Evolutionary conservation across 2,888 invertebrate species (phyloP), one percentile per base, ranked within the genome.

Genomic region (Meiosimyza decipiens): DNA sequence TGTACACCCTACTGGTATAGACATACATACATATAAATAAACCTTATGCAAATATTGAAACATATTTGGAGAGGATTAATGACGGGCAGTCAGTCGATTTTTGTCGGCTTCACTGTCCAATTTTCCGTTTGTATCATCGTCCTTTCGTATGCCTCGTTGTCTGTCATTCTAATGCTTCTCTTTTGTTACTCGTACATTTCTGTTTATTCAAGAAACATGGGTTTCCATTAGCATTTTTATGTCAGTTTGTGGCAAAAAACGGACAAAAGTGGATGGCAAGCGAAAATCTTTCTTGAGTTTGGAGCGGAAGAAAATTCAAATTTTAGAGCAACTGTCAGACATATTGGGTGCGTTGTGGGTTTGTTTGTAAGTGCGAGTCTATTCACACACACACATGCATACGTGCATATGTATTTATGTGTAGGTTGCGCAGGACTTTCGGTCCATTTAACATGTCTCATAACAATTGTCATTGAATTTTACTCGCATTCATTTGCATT

Each of bases 401-500:
- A 22, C 22, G 22, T 22, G 2, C 22, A 54, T 64, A 52, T 49
- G 18, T 49, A 22, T 49, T 67, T 73, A 68, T 71, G 71, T 71
- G 70, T 71, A 71, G 70, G 70, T 69, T 76, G 74, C 74, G 75
- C 76, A 82, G 82, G 82, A 83, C 83, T 83, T 82, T 82, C 83
- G 81, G 82, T 82, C 83, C 82, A 82, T 82, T 82, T 82, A 82
- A 82, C 82, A 82, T 82, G 83, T 83, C 82, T 82, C 82, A 80
- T 83, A 83, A 82, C 82, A 82, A 83, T 82, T 82, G 82, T 79
- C 83, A 82, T 82, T 82, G 81, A 82, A 81, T 83, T 83, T 82
- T 79, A 80, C 77, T 79, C 78, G 82, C 80, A 82, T 82, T 82
- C 82, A 82, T 82, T 82, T 82, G 82, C 82, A 82, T 83, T 80